Evolutionary conservation across 2,888 invertebrate species (phyloP).

Genomic region (Cataglyphis rosenhaueri): DNA sequence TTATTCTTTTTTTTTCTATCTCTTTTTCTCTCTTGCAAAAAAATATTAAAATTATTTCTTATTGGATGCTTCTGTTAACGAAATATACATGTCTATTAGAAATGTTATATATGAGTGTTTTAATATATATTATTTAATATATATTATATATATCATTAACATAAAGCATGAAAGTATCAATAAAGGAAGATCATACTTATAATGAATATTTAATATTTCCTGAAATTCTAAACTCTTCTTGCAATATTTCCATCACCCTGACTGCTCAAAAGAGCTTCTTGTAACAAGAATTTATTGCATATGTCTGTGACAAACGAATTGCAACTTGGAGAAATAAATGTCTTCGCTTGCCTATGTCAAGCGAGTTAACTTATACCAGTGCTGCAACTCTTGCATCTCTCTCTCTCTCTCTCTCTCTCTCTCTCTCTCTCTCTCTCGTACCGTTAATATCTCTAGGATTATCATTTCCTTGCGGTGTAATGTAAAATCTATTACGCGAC

Average conservation of each 20-base stretch:
- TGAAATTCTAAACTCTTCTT: slow-evolving; percentile 1
- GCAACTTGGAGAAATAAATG: slow-evolving; percentile 23
- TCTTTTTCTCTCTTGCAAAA: background rate
- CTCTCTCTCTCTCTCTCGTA: slow-evolving; percentile 3
- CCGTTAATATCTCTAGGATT: slow-evolving; percentile 42
- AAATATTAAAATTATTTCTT: background rate
- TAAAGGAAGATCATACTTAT: background rate
- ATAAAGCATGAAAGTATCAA: background rate
- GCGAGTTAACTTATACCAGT: slow-evolving; percentile 28
- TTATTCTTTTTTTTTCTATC: too few relatives aligned
- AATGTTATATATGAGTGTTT: background rate
- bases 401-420: background rate
- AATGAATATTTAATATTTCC: slow-evolving; percentile 1
- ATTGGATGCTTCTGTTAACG: background rate
- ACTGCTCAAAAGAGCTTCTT: slow-evolving; percentile 9
- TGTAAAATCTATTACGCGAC: slow-evolving; percentile 39
- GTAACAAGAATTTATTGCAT: slow-evolving; percentile 39
- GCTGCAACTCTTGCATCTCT: slow-evolving; percentile 22
- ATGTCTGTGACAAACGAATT: slow-evolving; percentile 23
- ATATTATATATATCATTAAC: background rate
- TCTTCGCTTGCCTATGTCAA: slow-evolving; percentile 26
- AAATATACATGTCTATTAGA: background rate
- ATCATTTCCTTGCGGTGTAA: slow-evolving; percentile 41
- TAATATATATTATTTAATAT: slow-evolving; percentile 9
- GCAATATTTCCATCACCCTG: background rate